Base-by-base conservation (phyloP, 2,113 vertebrate genomes). In the Gobius niger region DNA sequence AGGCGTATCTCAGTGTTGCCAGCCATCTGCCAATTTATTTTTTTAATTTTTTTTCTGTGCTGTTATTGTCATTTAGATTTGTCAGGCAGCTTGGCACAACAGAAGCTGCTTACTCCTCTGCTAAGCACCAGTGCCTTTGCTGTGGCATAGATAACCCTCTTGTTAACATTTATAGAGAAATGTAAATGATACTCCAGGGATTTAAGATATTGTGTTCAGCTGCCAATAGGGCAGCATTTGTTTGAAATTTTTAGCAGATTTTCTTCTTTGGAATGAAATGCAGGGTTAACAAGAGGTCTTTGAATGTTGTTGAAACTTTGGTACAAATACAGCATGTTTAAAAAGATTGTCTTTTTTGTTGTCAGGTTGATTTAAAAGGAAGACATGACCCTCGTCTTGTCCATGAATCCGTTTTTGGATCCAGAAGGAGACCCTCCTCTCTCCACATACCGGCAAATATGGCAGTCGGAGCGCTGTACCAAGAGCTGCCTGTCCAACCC, bases 341-440 rank as follows among this genome's bases (percentile, higher is more conserved):
- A 11, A 52, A 0, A 51, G 9, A 15, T 47, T 51, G 54, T n/a
- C 46, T 4, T 15, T 52, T 13, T 75, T 11, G 52, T 74, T 13
- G 60, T 72, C 16, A 96, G 95, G 89, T 77, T 85, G 71, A 80
- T 87, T 88, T 73, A 47, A 70, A 77, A 87, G 85, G 87, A 89
- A 94, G 94, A 91, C 83, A 98, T 98, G 96, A 96, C 96, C 91
- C 93, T 96, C 84, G 96, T 98, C 84, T 92, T 97, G 93, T 94
- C 96, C 85, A 95, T 95, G 94, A 96, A 95, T 92, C 94, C 94
- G 85, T 94, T 96, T 87, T 93, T 94, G 85, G 93, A 95, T 84
- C 93, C 94, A 91, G 94, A 95, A 77, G 92, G 91, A 89, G 92
- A 94, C 79, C 87, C 94, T 59, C 92, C 93, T 6, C 92, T 92